phyloP scores from a whole-genome alignment of 2,797 vertebrate species.

The Molossus molossus region DNA sequence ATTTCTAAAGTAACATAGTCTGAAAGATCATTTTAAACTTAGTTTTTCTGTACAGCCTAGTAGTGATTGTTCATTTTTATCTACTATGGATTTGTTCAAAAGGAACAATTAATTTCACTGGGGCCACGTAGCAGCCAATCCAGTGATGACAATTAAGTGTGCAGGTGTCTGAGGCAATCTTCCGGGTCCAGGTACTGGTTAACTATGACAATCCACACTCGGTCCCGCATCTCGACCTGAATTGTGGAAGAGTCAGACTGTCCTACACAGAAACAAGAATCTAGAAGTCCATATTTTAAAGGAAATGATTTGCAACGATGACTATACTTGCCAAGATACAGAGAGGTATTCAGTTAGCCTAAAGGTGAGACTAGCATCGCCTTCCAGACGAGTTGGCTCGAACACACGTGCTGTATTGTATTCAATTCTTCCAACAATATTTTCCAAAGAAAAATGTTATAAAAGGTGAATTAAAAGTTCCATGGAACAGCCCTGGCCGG shows the following conservation, averaged over 20 bases:
- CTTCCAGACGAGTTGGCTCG: not conserved
- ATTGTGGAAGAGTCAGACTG: not conserved
- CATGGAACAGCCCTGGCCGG: not conserved
- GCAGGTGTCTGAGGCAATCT: not conserved
- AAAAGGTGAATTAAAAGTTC: not conserved
- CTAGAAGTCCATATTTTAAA: not conserved
- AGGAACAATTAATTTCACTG: not conserved
- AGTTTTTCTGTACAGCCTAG: not conserved
- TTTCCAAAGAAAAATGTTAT: slow-evolving; percentile 14
- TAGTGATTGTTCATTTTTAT: slow-evolving; percentile 9
- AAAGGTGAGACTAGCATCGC: not conserved
- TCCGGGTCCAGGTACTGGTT: not conserved
- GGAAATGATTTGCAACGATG: not conserved
- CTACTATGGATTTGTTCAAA: slow-evolving; percentile 30
- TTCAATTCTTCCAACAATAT: not conserved
- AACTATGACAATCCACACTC: not conserved
- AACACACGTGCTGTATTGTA: not conserved
- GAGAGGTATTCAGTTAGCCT: not conserved
- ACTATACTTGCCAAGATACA: not conserved
- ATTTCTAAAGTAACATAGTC: not conserved
- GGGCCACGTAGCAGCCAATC: not conserved
- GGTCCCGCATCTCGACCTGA: not conserved
- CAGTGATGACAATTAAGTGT: not conserved
- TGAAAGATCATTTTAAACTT: slow-evolving; percentile 27
- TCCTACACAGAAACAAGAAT: slow-evolving; percentile 31